Evolutionary conservation across 2,113 vertebrate genomes (phyloP), one percentile per base, ranked within the genome.

Genomic region (Poeciliopsis prolifica): DNA sequence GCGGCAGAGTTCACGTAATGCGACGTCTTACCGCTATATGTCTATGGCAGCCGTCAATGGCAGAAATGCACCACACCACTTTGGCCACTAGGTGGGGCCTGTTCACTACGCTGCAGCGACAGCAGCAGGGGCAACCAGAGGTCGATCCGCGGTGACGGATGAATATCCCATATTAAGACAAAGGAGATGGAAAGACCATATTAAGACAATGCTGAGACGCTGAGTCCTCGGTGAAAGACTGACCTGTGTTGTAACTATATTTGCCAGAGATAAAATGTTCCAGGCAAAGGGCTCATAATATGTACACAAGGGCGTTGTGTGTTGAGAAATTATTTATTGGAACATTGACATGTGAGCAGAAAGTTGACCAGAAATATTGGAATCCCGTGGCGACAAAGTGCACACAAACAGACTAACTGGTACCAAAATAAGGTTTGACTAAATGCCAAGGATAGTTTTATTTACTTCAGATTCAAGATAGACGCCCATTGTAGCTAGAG

Each of bases 151-250:
- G 30, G 72, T 2, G 65, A 82, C 78, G 88, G 87, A 90, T 80
- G 77, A 26, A 17, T 68, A 30, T 88, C 85, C 93, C 92, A 93
- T 94, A 94, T 94, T 93, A 94, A 93, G 92, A 92, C 88, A 92
- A 54, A 81, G 88, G 86, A 15, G 88, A 93, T 93, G 92, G 90
- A 91, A 92, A 93, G 93, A 93, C 92, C 94, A 94, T 94, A 94
- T 94, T 94, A 94, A 95, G 94, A 94, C 74, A 89, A 83, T 81
- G 83, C 81, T 78, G 90, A 94, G 90, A 94, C 86, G 86, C 64
- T 66, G 88, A 87, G 84, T 86, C 31, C 63, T 72, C 82, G 84
- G 85, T 83, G 70, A 79, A 89, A 89, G 74, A 78, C 81, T 82
- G 85, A 84, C 73, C 86, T 78, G 80, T 93, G 87, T 78, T 75